Base-by-base conservation (phyloP, 2,888 invertebrate species). In the Torymus texanus region DNA sequence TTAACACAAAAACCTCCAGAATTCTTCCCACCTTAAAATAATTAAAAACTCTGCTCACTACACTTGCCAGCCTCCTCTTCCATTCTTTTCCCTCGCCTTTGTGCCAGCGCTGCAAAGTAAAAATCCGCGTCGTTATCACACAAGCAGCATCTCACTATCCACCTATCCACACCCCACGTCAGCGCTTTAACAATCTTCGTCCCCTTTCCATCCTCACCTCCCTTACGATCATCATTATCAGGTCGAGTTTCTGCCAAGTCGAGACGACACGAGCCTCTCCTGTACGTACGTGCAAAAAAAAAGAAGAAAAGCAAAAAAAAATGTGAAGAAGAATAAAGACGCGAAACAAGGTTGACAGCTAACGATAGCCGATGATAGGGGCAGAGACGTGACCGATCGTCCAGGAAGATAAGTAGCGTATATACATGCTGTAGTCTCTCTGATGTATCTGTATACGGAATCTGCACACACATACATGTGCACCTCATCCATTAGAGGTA, bases 381-480 rank as follows among this genome's bases (percentile, higher is more conserved):
- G 67, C 62, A 62, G 74, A 8, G 59, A 80, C 80, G 80, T 80
- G 80, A 73, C 76, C 72, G 80, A 80, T 80, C 72, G 18, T 62
- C 51, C 24, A 50, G 29, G 21, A 10, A 18, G 75, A 80, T 80
- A 79, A 41, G 13, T 5, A 3, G 18, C 50, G 24, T 59, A 14
- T 62, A 11, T 11, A 1, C 13, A 13, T 24, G 16, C 29, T 14
- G 50, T 18, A 4, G 16, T 3, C 61, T n/a, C 65, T 65, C 71
- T 41, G 51, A 55, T 75, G 41, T 74, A 79, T 74, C 67, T 68
- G 41, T 41, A 58, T 41, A 58, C 21, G 59, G 51, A 68, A 78
- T 68, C 78, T 68, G 58, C 24, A 29, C 14, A n/a, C 62, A 71
- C 75, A 71, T 71, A 51, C 18, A 14, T 16, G 59, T 11, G 18